Percentiles rank a stretch among this genome's conserved stretches.
phyloP scores from a whole-genome alignment of 2,797 vertebrate genomes.

The Glyptemys insculpta region DNA sequence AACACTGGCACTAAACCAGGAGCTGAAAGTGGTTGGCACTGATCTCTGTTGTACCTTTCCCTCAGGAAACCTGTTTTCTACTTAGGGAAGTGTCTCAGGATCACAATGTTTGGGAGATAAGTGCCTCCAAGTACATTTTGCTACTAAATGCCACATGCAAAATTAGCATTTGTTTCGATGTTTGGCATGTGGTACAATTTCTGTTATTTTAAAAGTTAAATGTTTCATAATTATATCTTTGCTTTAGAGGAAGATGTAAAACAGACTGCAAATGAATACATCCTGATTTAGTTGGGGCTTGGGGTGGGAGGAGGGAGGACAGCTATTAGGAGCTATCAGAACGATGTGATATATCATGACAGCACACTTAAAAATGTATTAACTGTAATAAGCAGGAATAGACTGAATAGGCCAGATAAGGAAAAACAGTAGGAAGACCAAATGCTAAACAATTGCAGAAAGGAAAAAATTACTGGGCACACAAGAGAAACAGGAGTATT shows the following conservation, averaged over 20 bases:
- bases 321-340: neutral
- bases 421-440: neutral
- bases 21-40: neutral
- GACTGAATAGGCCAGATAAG: neutral
- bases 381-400: neutral
- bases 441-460: neutral
- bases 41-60: neutral
- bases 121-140: neutral
- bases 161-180: neutral
- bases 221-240: accelerated
- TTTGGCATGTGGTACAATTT: neutral
- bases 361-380: neutral
- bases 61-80: neutral
- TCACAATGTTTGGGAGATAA: neutral
- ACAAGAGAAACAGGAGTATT: neutral
- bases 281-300: neutral
- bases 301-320: neutral
- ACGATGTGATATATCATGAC: neutral
- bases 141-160: neutral
- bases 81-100: neutral
- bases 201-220: neutral
- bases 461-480: neutral
- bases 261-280: neutral
- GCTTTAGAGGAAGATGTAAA: neutral
- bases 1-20: neutral